Evolutionary conservation across 2,888 invertebrate species (phyloP).

Genomic region (Eupithecia centaureata): DNA sequence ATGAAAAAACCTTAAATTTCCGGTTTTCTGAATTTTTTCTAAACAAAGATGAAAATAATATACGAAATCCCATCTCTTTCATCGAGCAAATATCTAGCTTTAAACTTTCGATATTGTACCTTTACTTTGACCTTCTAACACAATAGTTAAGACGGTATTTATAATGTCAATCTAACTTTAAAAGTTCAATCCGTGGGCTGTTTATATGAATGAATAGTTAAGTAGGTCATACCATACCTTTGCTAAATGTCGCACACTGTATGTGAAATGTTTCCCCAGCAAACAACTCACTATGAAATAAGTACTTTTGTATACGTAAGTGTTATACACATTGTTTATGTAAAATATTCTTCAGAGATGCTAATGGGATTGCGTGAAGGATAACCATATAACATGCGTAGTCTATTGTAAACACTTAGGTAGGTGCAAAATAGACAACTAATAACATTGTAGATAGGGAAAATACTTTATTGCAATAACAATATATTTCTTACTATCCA

Average conservation of each 20-base stretch:
- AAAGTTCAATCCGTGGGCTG: slow-evolving; percentile 12
- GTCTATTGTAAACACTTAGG: slow-evolving; percentile 17
- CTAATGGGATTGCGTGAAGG: slow-evolving; percentile 41
- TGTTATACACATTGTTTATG: slow-evolving; percentile 27
- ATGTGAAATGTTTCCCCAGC: not conserved
- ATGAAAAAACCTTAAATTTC: not conserved
- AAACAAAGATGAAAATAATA: not conserved
- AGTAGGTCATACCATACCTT: slow-evolving; percentile 5
- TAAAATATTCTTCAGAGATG: slow-evolving; percentile 43
- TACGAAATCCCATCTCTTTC: not conserved
- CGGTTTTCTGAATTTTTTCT: not conserved
- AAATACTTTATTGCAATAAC: no score
- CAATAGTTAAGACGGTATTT: slow-evolving; percentile 5
- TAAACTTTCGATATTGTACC: slow-evolving; percentile 4
- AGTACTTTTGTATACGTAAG: not conserved
- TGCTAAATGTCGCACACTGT: not conserved
- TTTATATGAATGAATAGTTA: slow-evolving; percentile 4
- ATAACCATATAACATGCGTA: slow-evolving; percentile 13
- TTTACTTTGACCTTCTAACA: slow-evolving; percentile 9
- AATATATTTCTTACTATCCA: no score
- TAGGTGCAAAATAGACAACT: slow-evolving; percentile 5
- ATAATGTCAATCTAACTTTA: slow-evolving; percentile 13
- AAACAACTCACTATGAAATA: not conserved
- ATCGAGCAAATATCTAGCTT: not conserved
- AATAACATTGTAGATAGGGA: no score